Evolutionary conservation across 2,797 vertebrate genomes (phyloP), one percentile per base, ranked within the genome.

Genomic region (Pteropus rufus): DNA sequence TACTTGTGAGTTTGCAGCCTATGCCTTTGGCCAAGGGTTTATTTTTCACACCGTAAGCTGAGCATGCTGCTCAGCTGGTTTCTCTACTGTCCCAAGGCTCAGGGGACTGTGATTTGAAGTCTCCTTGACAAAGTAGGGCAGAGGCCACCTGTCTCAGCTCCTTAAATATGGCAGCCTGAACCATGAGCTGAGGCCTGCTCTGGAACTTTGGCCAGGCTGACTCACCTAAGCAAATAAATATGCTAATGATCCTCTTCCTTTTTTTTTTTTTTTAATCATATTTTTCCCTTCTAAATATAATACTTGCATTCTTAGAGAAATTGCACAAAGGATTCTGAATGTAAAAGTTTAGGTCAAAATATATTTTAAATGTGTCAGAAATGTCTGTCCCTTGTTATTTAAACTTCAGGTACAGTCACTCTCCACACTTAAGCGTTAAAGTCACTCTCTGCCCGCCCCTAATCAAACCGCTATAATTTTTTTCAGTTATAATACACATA

Each of bases 71-170:
- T 96, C 52, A 77, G 56, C 76, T 90, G 29, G 44, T 81, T 93
- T 91, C 80, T 92, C 44, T n/a, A 29, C n/a, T 36, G 26, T 90
- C 72, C 44, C 44, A 54, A 31, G 52, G 44, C 82, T 85, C 88
- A 9, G 10, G 3, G 58, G 77, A 89, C 52, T 54, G 62, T 39
- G 29, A 84, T 76, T 72, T 87, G 87, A 96, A 93, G 72, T 56
- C 52, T 93, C 69, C 24, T 95, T 93, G 94, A 94, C 84, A 93
- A 94, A 72, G 49, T 0, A 29, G 24, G 58, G 31, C 75, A 87
- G 60, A 90, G 44, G 79, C 41, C 80, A 77, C 62, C 62, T 52
- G 34, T 76, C 46, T 67, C 56, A 69, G 67, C 39, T 44, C 90
- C 77, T 16, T 62, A 44, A 49, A 18, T 16, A 23, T 3, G 82